A percentile compares a stretch with the other conserved stretches of the same genome.
Conservation (phyloP, 2,797 vertebrate genomes). For the Chaunax sp. region DNA sequence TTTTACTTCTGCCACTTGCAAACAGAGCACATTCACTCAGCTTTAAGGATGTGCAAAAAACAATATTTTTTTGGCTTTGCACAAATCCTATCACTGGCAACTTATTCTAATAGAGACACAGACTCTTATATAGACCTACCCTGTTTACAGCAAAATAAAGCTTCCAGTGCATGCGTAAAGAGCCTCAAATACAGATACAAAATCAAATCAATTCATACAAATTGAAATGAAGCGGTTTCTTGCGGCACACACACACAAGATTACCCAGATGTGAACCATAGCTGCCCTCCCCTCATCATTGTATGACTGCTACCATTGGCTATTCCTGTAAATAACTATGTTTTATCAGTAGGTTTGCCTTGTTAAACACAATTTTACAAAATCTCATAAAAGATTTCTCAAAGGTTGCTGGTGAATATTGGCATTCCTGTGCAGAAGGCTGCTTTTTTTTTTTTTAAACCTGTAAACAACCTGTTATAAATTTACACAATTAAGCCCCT, state of each 20-base stretch:
- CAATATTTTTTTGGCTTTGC: conserved; percentile 32
- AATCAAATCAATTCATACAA: conserved; percentile 32
- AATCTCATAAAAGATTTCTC: conserved; percentile 56
- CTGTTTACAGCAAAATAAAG: conserved; percentile 20
- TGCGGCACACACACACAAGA: conserved; percentile 17
- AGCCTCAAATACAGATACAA: conserved; percentile 19
- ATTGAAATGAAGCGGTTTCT: conserved; percentile 25
- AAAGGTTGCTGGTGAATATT: conserved; percentile 49
- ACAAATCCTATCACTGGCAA: conserved; percentile 15
- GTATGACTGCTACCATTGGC: conserved; percentile 38
- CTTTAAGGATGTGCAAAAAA: conserved; percentile 34
- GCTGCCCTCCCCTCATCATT: conserved; percentile 22
- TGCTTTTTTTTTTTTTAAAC: conserved; percentile 52
- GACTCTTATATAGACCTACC: conserved; percentile 14
- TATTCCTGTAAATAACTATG: conserved; percentile 53
- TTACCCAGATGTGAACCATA: conserved; percentile 37
- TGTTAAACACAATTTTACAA: conserved; percentile 67
- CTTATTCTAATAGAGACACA: conserved; percentile 15
- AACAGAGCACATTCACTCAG: conserved; percentile 30
- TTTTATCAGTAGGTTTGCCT: conserved; percentile 55
- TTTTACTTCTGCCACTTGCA: conserved; percentile 20
- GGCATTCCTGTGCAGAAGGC: conserved; percentile 40
- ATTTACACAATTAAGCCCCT: conserved; percentile 57
- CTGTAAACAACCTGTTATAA: conserved; percentile 57
- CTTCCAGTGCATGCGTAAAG: not conserved